Evolutionary conservation across 1,140 invertebrate species (phyloP), one percentile per base, ranked within the genome.

Genomic region (Elymnias hypermnestra): DNA sequence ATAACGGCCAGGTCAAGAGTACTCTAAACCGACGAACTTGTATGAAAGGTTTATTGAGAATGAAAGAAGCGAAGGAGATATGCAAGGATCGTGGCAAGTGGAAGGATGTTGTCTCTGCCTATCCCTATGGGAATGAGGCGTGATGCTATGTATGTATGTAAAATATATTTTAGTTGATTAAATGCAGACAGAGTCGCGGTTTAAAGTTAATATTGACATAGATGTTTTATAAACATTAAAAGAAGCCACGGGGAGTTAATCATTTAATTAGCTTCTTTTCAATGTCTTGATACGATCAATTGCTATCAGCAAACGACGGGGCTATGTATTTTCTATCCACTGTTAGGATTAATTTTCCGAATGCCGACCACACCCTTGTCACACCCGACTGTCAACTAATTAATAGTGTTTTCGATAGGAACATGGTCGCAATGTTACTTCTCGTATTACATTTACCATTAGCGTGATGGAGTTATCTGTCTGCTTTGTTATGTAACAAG

Each of bases 281-380:
- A 44, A 63, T 43, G 61, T 48, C 55, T 66, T 61, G 64, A 68
- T 70, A 67, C 57, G 40, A 77, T 70, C 72, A 83, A 78, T 75
- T 64, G 61, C 65, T 71, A 72, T 64, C 62, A 62, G 52, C 45
- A 37, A 58, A 38, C 22, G 47, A 49, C 46, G 29, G 23, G 57
- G 29, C 22, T 5, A 50, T 60, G 63, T 52, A 55, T 61, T 74
- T 62, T 53, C 48, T 56, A 53, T 71, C 54, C 53, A 65, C 56
- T 59, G 72, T 65, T 72, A 70, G 74, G 73, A 81, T 74, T 84
- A 84, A 84, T 82, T 77, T 79, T 57, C 63, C 65, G 62, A 79
- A 82, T 76, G 71, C 67, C 62, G 70, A 67, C 77, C 77, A 55
- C 81, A 48, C 81, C 81, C 59, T 41, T 49, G 73, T 69, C 77